Conservation (phyloP, 2,113 vertebrate genomes). For the Opisthocomus hoazin region DNA sequence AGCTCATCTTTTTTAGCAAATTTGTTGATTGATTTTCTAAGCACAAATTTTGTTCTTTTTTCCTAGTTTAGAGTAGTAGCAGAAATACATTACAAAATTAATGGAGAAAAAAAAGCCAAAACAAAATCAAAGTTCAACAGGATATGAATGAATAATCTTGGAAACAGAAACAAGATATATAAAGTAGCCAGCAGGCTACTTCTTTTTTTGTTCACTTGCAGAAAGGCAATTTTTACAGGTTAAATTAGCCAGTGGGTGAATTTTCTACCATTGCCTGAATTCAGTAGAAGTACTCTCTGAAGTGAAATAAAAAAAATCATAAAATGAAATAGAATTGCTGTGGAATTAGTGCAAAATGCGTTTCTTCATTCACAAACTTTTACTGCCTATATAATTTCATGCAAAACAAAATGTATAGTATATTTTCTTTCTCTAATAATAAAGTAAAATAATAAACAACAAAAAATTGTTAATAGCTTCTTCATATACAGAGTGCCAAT, state of each 20-base stretch:
- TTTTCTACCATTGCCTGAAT: conserved; percentile 29
- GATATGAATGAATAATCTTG: neutral
- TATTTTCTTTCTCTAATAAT: conserved; percentile 4
- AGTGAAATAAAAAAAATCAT: conserved; percentile 16
- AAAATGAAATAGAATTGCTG: conserved; percentile 28
- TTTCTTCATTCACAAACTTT: conserved; percentile 9
- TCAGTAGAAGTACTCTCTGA: conserved; percentile 11
- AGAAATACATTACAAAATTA: neutral
- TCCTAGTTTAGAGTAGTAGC: neutral
- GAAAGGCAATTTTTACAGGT: conserved; percentile 27
- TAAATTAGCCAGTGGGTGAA: neutral
- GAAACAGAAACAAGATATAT: neutral
- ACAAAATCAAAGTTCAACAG: neutral
- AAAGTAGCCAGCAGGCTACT: neutral
- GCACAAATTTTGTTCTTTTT: neutral
- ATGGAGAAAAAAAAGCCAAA: neutral
- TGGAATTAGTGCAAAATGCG: conserved; percentile 19
- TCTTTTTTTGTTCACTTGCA: neutral
- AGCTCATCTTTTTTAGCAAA: neutral
- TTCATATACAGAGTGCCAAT: neutral
- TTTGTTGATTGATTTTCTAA: neutral
- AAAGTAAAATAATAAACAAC: neutral
- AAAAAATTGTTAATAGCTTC: neutral
- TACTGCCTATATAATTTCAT: conserved; percentile 18
- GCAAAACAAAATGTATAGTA: neutral